Percentiles rank a stretch among this genome's conserved stretches.
Conservation (phyloP, 1,140 invertebrate species). For the Monochamus saltuarius region DNA sequence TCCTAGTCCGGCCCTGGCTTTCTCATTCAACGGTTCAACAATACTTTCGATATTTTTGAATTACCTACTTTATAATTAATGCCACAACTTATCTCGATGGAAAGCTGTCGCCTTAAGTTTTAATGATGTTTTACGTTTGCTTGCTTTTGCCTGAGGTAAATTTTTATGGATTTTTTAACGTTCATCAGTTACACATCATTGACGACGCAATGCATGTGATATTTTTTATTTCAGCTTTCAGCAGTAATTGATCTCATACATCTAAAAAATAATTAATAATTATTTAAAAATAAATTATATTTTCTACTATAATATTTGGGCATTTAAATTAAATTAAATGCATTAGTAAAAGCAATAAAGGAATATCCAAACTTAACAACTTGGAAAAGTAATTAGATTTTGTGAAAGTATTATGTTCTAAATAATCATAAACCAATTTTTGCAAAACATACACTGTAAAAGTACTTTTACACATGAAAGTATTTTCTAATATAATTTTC, state of each 20-base stretch:
- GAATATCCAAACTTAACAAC: no score
- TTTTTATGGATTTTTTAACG: not conserved
- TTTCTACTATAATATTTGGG: not conserved
- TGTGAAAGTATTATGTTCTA: no score
- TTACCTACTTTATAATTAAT: constrained; percentile 23
- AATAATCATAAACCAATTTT: no score
- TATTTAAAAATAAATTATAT: not conserved
- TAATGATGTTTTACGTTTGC: constrained; percentile 1
- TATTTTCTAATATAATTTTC: not conserved
- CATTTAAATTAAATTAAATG: not conserved
- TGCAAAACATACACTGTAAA: no score
- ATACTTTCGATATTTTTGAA: constrained; percentile 23
- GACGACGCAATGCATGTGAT: not conserved
- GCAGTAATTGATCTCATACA: not conserved
- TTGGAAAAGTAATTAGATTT: no score
- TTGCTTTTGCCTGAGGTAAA: not conserved
- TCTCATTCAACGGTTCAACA: not conserved
- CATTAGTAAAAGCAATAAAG: not conserved
- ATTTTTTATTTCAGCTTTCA: not conserved
- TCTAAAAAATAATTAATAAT: not conserved
- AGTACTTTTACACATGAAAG: no score
- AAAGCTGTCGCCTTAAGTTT: constrained; percentile 14
- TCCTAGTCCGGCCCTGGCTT: no score
- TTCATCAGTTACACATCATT: not conserved
- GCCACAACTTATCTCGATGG: constrained; percentile 23